Conservation (phyloP, 2,888 invertebrate species). For the Drosophila hamatofila region DNA sequence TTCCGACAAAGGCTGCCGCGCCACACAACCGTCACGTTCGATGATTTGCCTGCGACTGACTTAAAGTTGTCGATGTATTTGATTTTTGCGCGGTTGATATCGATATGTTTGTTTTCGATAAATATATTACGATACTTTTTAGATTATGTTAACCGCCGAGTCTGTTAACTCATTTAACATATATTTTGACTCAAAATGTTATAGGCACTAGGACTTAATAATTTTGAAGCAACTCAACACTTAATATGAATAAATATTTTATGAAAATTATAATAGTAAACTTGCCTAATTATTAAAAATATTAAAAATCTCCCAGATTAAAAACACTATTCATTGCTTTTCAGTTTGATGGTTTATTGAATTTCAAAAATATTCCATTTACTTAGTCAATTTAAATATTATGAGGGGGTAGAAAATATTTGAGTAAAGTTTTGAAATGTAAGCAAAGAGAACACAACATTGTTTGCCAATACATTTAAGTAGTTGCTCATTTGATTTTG, state of each 20-base stretch:
- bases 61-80: constrained; percentile 22
- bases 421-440: constrained; percentile 29
- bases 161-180: constrained; percentile 10
- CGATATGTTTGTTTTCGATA: constrained; percentile 24
- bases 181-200: not conserved
- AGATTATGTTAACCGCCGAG: constrained; percentile 10
- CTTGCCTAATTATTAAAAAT: too few species aligned
- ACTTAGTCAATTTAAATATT: constrained; percentile 36
- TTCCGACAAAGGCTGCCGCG: constrained; percentile 16
- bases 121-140: not conserved
- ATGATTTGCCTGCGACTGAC: constrained; percentile 43
- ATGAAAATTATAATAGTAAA: too few species aligned
- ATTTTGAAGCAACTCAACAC: too few species aligned
- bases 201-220: not conserved
- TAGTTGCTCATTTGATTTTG: constrained; percentile 17
- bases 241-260: too few species aligned
- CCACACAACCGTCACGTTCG: constrained; percentile 31
- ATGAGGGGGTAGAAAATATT: constrained; percentile 30
- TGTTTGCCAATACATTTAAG: constrained; percentile 16
- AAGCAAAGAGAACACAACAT: constrained; percentile 46
- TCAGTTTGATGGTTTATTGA: constrained; percentile 32
- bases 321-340: constrained; percentile 1
- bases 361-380: constrained; percentile 35
- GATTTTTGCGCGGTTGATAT: constrained; percentile 35
- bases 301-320: not conserved